Evolutionary conservation across 1,140 invertebrate genomes (phyloP), one percentile per base, ranked within the genome.

Genomic region (Trichogramma pretiosum): DNA sequence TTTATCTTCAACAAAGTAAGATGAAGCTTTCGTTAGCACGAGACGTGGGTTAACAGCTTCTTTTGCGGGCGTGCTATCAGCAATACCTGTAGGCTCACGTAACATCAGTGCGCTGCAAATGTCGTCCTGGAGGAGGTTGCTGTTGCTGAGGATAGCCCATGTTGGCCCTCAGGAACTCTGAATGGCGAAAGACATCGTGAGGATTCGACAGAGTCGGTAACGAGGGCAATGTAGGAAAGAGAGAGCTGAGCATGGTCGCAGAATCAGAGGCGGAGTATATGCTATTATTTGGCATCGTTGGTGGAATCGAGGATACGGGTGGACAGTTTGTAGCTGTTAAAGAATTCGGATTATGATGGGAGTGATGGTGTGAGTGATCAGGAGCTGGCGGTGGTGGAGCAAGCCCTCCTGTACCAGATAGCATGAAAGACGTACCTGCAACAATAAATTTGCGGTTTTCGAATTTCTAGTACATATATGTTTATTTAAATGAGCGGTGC

Each of bases 181-280:
- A 54, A 17, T 65, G 62, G 26, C 61, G 58, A 38, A 64, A 63
- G 33, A 64, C 49, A 35, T 64, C 62, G 46, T 64, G 63, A 0
- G 61, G 52, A 14, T 61, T 47, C 11, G 61, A 59, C 7, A 65
- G 46, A 18, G 61, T 50, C 24, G 62, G 59, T 26, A 63, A 50
- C 5, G 62, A 56, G 8, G 59, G 57, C 24, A 63, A 41, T 26
- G 57, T 59, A 9, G 63, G 59, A 43, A 64, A 42, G 24, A 65
- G 50, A 49, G 61, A 62, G 44, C 55, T 64, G 10, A 65, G 32
- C 60, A 65, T 63, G 54, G 54, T 63, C 14, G 59, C 52, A 42
- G 50, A 55, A 24, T 65, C 63, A 3, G 63, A 57, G 1, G 62
- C 55, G 43, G 63, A 65, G 23, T 62, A 58, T 26, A 60, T 54